A percentile compares a stretch with the other conserved stretches of the same genome.
Conservation (phyloP, 2,113 vertebrate species). For the Zapus hudsonius region DNA sequence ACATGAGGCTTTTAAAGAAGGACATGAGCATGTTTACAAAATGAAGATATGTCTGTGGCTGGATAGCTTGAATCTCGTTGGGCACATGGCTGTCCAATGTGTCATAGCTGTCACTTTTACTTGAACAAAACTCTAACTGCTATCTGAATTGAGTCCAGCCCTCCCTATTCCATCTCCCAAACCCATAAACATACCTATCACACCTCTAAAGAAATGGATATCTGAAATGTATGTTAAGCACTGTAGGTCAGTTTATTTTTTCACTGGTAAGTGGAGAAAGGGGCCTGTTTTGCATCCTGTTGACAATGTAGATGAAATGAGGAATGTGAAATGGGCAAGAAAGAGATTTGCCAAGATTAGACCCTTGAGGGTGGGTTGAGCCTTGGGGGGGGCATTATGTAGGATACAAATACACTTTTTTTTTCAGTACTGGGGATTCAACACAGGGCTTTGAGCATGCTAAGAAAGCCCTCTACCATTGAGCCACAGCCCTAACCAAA, state of each 20-base stretch:
- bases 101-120: background rate
- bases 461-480: too few species aligned
- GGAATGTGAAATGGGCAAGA: constrained; percentile 33
- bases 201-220: constrained; percentile 40
- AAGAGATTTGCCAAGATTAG: constrained; percentile 50
- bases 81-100: background rate
- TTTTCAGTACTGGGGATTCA: too few species aligned
- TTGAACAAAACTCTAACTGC: background rate
- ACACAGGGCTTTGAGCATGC: too few species aligned
- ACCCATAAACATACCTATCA: background rate
- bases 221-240: constrained; percentile 50
- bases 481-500: too few species aligned
- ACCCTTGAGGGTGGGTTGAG: background rate
- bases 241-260: constrained; percentile 60
- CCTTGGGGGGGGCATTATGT: background rate
- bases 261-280: constrained; percentile 44
- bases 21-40: constrained; percentile 9
- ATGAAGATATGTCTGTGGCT: constrained; percentile 11
- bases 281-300: background rate
- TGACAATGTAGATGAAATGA: background rate
- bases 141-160: background rate
- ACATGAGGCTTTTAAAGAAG: constrained; percentile 28
- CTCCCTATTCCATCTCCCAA: background rate
- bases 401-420: background rate
- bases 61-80: background rate